Percentiles rank a stretch among this genome's conserved stretches.
Evolutionary conservation across 2,888 invertebrate genomes (phyloP).

Genomic region (Apamea sordens): DNA sequence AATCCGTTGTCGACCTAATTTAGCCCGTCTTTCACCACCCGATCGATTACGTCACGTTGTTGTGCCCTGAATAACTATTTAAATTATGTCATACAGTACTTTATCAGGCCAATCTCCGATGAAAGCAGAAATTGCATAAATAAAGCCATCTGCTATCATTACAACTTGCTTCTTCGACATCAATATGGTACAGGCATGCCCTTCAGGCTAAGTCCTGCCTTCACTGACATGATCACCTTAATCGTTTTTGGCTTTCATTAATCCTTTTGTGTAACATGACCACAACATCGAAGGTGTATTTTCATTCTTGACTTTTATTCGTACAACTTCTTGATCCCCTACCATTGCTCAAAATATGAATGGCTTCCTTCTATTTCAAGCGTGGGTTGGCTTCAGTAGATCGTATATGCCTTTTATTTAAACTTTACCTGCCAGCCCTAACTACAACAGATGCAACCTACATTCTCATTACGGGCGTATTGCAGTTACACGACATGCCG

Average conservation of each 20-base stretch:
- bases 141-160: neutral
- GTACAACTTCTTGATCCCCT: neutral
- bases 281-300: neutral
- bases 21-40: slow-evolving; percentile 36
- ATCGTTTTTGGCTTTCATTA: slow-evolving; percentile 20
- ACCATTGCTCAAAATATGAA: neutral
- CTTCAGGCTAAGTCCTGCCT: neutral
- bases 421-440: slow-evolving; percentile 40
- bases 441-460: slow-evolving; percentile 64
- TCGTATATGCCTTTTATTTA: neutral
- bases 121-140: neutral
- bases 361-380: neutral
- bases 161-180: neutral
- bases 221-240: slow-evolving; percentile 12
- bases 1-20: slow-evolving; percentile 29
- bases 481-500: slow-evolving; percentile 28
- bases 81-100: slow-evolving; percentile 3
- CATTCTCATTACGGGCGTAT: slow-evolving; percentile 59
- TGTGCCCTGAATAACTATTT: slow-evolving; percentile 34
- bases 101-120: slow-evolving; percentile 13
- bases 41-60: slow-evolving; percentile 35
- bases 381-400: neutral
- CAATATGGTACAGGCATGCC: neutral
- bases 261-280: neutral
- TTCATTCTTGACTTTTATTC: neutral